Base-by-base conservation (phyloP, 92 coral and sea anemone genomes). In the Porites lobata region DNA sequence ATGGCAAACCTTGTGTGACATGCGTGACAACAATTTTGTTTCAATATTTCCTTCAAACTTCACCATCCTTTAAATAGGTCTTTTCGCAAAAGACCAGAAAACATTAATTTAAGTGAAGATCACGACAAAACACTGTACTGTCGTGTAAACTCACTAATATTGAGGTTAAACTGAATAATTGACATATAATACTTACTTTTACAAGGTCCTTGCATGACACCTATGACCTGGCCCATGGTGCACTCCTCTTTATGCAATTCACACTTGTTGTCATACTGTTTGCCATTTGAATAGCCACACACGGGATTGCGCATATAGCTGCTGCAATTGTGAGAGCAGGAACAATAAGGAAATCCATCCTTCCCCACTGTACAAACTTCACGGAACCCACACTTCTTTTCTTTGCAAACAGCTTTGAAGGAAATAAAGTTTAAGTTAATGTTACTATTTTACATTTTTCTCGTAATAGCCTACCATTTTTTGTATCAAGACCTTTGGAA, bases 261-360 rank as follows among this genome's bases (percentile, higher is more conserved):
- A 65, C 99, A 96, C 22, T 92, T 90, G 78, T 93, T 95, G 77
- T 77, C 92, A 91, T 95, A 96, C 81, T 96, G 96, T 75, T 92
- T 96, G 9, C 99, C 98, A 83, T 96, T 96, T 22, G 83, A 77
- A 76, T 88, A 92, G 0, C 99, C 99, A 82, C 99, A 96, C 56
- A 96, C 98, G 17, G 99, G 98, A 59, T 54, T 79, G 14, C 57
- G 71, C 69, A 87, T 89, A 54, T 86, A 78, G 4, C 32, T 84
- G 70, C 71, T 82, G 65, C 99, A 96, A 74, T 85, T 85, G 47
- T 98, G 88, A 18, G 96, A 93, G 65, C 99, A 96, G 22, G 92
- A 75, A 68, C 99, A 96, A 59, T 87, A 65, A 17, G 98, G 93
- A 38, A 86, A 83, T 22, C 94, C 94, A 18, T 92, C 90, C 43